Evolutionary conservation across 2,113 vertebrate genomes (phyloP).

Genomic region (Burhinus bistriatus): DNA sequence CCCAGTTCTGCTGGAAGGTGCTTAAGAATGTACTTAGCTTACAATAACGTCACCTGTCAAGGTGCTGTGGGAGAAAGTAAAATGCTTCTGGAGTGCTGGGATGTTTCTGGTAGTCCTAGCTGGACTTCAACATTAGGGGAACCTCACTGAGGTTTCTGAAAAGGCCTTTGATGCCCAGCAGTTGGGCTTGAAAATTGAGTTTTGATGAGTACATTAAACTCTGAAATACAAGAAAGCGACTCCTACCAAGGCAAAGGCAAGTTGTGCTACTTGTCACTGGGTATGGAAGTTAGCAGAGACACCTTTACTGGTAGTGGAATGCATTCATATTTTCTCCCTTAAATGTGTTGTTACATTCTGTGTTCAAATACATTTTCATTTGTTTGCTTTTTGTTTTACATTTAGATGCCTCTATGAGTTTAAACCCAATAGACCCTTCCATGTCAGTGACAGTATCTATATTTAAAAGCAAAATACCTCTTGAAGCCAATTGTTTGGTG

Average conservation of each 20-base stretch:
- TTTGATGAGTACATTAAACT: not conserved
- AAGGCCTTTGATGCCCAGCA: not conserved
- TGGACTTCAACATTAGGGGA: not conserved
- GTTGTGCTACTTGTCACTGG: not conserved
- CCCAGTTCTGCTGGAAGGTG: not conserved
- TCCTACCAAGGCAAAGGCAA: not conserved
- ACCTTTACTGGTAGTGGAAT: not conserved
- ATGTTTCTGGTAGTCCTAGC: not conserved
- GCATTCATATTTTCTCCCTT: not conserved
- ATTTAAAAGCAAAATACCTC: not conserved
- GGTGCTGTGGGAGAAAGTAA: not conserved
- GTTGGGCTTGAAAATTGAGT: not conserved
- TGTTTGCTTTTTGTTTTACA: not conserved
- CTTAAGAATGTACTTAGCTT: not conserved
- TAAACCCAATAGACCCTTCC: not conserved
- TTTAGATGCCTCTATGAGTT: not conserved
- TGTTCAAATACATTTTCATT: not conserved
- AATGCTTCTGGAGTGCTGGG: not conserved
- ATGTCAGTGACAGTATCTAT: not conserved
- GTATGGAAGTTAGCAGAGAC: not conserved
- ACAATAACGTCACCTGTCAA: not conserved
- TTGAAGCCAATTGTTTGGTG: slow-evolving; percentile 1
- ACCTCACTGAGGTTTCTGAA: not conserved
- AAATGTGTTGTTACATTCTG: not conserved
- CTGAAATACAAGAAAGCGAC: not conserved